Evolutionary conservation across 2,113 vertebrate species (phyloP), one percentile per base, ranked within the genome.

Genomic region (Athene cunicularia): DNA sequence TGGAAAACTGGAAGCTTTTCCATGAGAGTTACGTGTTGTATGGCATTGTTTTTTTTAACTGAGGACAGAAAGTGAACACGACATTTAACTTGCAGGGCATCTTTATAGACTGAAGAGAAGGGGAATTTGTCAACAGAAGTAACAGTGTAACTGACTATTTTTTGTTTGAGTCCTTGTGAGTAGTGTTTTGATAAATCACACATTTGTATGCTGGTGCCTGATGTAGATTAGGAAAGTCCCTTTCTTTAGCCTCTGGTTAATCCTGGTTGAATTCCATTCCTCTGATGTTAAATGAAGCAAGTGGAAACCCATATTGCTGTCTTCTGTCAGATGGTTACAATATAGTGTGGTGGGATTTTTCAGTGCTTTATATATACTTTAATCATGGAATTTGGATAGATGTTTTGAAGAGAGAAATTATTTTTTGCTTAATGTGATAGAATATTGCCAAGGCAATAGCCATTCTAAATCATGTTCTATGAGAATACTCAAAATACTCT

Each of bases 181-280:
- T 2, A 70, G 79, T 11, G 4, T 75, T 87, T 68, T 55, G 58
- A 53, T 70, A 73, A 80, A 71, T 32, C 12, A 19, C 83, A 37
- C 45, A 19, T 80, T 75, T 80, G 45, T 56, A 2, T n/a, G 55
- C 37, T n/a, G 50, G 53, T 90, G 66, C 41, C 55, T 92, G n/a
- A 41, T 76, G 37, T 11, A 85, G 73, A 64, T 90, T 49, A 93
- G 60, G 17, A 55, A 26, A 52, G 32, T 35, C 55, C 43, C 52
- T 87, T 91, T 84, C 87, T 75, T 93, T 17, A 67, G 70, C 43
- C 47, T 55, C 41, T 67, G 90, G 20, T 89, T 96, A 89, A 87
- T 87, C 89, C 81, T 71, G 50, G 12, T 93, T 90, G 80, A 95
- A 94, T 97, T 94, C 73, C 70, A 60, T 75, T 94, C 80, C 62